A percentile compares a stretch with the other conserved stretches of the same genome.
Conservation (phyloP, 1,140 invertebrate species). For the Zaprionus vittiger region DNA sequence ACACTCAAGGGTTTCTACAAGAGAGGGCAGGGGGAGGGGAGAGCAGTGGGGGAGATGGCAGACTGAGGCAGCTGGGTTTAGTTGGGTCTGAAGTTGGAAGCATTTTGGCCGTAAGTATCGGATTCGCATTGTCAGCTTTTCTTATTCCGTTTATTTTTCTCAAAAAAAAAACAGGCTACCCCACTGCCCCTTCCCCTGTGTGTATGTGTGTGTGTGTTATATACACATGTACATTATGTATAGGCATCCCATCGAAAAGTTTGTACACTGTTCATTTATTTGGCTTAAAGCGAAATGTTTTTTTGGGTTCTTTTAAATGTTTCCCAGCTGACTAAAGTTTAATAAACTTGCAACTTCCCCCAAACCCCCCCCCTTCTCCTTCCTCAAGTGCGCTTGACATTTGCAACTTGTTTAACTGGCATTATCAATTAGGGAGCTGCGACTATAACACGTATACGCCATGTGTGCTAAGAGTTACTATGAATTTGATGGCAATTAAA, state of each 20-base stretch:
- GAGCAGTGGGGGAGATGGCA: neutral
- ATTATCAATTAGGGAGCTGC: constrained; percentile 1
- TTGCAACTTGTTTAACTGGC: constrained; percentile 9
- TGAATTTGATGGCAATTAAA: too few species aligned
- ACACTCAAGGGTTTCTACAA: constrained; percentile 15
- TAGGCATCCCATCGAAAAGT: constrained; percentile 8
- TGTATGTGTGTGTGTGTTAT: constrained; percentile 1
- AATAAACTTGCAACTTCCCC: constrained; percentile 2
- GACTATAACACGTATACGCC: constrained; percentile 15
- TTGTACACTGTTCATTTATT: constrained; percentile 11
- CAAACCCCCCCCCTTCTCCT: too few species aligned
- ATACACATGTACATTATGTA: constrained; percentile 14
- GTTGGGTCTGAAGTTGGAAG: constrained; percentile 3
- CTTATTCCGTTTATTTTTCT: constrained; percentile 46
- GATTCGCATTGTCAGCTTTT: constrained; percentile 73
- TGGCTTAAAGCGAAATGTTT: constrained; percentile 26
- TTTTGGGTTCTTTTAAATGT: constrained; percentile 27
- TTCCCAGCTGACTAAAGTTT: constrained; percentile 18
- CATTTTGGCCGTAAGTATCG: constrained; percentile 54
- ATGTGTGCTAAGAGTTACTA: neutral
- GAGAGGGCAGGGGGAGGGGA: neutral
- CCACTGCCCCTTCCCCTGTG: neutral
- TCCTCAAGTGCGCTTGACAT: neutral
- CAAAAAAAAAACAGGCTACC: constrained; percentile 15
- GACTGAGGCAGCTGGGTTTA: neutral